Evolutionary conservation across 2,797 vertebrate species (phyloP).

Genomic region (Cossypha polioptera): DNA sequence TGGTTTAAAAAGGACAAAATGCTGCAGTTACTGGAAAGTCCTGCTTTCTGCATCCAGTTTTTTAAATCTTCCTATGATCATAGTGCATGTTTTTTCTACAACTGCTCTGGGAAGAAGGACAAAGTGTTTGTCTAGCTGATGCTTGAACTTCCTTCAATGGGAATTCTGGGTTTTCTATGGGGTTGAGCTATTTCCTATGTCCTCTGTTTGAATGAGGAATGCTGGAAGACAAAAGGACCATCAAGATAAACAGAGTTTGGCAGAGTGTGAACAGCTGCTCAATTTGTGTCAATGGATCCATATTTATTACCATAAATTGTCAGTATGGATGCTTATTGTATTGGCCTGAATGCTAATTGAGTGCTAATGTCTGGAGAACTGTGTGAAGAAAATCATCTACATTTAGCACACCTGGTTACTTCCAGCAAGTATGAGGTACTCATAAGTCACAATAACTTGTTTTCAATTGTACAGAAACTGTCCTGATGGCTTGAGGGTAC

Average conservation of each 20-base stretch:
- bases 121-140: neutral
- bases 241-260: neutral
- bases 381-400: neutral
- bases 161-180: neutral
- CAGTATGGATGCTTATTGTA: neutral
- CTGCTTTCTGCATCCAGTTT: neutral
- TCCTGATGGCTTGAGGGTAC: neutral
- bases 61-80: neutral
- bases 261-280: neutral
- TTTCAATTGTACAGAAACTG: neutral
- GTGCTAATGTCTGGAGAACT: neutral
- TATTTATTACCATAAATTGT: neutral
- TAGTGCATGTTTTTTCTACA: neutral
- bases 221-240: neutral
- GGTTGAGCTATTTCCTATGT: neutral
- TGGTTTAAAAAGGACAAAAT: neutral
- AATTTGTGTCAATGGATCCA: neutral
- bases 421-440: neutral
- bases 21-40: neutral
- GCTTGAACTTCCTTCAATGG: neutral
- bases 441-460: neutral
- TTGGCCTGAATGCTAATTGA: neutral
- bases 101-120: neutral
- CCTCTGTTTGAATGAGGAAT: neutral
- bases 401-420: neutral